Conservation (phyloP, 2,888 invertebrate species). For the Augochlorella aurata region DNA sequence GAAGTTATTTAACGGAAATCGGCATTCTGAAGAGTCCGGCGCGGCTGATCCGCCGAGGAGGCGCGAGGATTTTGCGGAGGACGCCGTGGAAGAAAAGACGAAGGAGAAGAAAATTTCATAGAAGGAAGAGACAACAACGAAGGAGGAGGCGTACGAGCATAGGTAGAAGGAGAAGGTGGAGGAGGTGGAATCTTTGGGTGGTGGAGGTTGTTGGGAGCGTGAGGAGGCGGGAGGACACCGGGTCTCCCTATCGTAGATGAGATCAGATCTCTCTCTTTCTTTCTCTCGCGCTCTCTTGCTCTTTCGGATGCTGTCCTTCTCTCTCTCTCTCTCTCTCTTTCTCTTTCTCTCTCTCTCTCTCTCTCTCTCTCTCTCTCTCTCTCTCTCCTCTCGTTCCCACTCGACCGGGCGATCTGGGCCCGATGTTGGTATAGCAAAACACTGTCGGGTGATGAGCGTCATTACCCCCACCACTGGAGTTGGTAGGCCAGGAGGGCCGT, state of each 20-base stretch:
- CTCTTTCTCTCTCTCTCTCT: conserved; percentile 5
- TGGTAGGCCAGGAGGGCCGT: conserved; percentile 72
- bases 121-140: conserved; percentile 21
- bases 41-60: background rate
- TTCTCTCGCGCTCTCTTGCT: background rate
- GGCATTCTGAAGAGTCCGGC: too few species aligned
- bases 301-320: conserved; percentile 35
- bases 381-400: conserved; percentile 46
- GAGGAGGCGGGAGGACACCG: conserved; percentile 69
- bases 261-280: conserved; percentile 74
- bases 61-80: background rate
- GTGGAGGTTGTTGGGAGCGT: conserved; percentile 56
- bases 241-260: conserved; percentile 76
- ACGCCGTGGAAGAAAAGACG: conserved; percentile 14
- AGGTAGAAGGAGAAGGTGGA: conserved; percentile 54
- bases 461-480: conserved; percentile 77
- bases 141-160: conserved; percentile 46
- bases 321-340: conserved; percentile 31
- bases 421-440: conserved; percentile 81
- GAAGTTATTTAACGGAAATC: background rate
- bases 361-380: conserved; percentile 35
- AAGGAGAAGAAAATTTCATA: conserved; percentile 32
- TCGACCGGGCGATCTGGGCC: conserved; percentile 47
- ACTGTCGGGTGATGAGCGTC: conserved; percentile 81
- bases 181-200: conserved; percentile 63